Conservation (phyloP, 2,113 vertebrate genomes). For the Psittacula cyanocephala region DNA sequence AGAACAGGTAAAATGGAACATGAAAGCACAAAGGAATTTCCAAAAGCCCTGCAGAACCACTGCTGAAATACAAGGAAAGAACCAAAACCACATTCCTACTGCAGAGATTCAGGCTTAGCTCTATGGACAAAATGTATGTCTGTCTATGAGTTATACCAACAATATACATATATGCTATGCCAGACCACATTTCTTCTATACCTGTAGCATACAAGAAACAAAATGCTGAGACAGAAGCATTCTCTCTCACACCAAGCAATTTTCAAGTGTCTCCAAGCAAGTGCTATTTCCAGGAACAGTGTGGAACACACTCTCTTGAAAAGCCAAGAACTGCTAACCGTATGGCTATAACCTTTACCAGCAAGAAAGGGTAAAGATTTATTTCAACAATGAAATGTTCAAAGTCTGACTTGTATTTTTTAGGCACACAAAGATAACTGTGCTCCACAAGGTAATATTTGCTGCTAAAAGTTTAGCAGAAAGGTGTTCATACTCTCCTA, state of each 20-base stretch:
- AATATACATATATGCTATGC: background rate
- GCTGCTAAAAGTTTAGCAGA: background rate
- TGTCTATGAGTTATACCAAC: background rate
- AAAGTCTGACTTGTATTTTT: background rate
- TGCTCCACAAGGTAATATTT: background rate
- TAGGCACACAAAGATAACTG: background rate
- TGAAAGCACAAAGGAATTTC: background rate
- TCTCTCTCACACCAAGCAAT: background rate
- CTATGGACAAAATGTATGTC: background rate
- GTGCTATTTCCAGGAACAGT: background rate
- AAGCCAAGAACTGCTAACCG: background rate
- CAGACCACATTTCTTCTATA: background rate
- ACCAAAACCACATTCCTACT: background rate
- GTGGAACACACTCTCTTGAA: background rate
- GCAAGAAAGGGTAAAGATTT: background rate
- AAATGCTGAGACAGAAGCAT: background rate
- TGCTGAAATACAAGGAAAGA: background rate
- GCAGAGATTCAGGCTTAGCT: background rate
- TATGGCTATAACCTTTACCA: background rate
- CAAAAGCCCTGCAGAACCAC: background rate
- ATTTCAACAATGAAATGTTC: background rate
- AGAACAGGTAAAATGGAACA: background rate
- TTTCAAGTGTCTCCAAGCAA: background rate
- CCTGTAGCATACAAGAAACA: background rate
- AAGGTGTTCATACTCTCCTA: background rate